Evolutionary conservation across 2,888 invertebrate species (phyloP).

Genomic region (Drosophila paucipuncta): DNA sequence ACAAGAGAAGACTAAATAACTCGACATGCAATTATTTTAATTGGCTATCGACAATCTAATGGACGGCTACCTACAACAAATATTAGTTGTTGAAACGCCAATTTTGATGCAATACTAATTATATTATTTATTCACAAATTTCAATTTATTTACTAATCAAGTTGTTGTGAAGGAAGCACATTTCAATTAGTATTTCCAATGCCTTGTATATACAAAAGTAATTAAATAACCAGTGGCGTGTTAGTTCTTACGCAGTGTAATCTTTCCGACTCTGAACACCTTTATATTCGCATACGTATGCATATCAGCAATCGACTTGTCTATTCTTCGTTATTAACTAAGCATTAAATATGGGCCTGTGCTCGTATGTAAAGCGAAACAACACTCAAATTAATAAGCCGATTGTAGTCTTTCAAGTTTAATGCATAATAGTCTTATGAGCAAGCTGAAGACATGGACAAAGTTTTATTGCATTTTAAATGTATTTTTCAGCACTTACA

Average conservation of each 20-base stretch:
- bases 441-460: neutral
- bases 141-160: neutral
- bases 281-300: neutral
- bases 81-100: neutral
- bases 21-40: constrained; percentile 9
- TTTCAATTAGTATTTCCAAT: neutral
- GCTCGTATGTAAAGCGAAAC: neutral
- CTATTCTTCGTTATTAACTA: neutral
- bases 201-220: neutral
- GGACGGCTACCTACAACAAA: neutral
- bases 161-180: neutral
- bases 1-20: constrained; percentile 12
- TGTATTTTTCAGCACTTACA: too few species aligned
- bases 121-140: constrained; percentile 2
- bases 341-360: neutral
- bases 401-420: neutral
- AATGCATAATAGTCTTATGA: neutral
- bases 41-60: constrained; percentile 17
- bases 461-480: neutral
- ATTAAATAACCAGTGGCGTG: neutral
- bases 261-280: neutral
- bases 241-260: neutral
- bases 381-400: neutral
- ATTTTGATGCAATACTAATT: neutral
- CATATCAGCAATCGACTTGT: neutral